These are phyloP conservation scores for Rugalucina vietnamica DNA, from an alignment of 2,888 invertebrate species.

Conservation along the genomic window DNA sequence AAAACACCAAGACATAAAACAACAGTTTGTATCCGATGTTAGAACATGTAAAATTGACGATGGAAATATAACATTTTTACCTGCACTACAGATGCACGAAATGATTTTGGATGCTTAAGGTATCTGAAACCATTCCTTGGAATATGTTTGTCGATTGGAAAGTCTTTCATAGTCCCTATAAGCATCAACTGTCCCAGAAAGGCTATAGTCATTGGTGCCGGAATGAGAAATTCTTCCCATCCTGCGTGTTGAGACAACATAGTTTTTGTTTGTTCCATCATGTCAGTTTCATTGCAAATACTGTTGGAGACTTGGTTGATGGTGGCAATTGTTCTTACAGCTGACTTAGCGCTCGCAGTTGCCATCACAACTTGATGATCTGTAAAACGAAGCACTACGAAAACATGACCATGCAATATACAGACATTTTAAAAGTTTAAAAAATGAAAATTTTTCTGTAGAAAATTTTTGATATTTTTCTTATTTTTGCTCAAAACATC, in stretches of 20 bases:
- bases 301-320: neutral
- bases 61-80: neutral
- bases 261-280: neutral
- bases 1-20: no score
- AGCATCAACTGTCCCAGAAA: neutral
- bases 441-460: no score
- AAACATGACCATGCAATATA: no score
- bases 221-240: neutral
- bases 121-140: neutral
- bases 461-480: no score
- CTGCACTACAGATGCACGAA: neutral
- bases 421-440: no score
- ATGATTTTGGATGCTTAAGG: neutral
- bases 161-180: neutral
- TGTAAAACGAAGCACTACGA: neutral
- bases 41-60: no score
- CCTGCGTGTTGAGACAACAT: neutral
- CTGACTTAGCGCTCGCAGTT: neutral
- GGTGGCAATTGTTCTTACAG: neutral
- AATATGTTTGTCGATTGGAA: neutral
- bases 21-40: no score
- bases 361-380: neutral
- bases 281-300: neutral
- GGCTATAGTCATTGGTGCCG: neutral
- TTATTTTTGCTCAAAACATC: no score